A percentile compares a stretch with the other conserved stretches of the same genome.
Evolutionary conservation across 2,113 vertebrate genomes (phyloP).

Genomic region (Galbula dea): DNA sequence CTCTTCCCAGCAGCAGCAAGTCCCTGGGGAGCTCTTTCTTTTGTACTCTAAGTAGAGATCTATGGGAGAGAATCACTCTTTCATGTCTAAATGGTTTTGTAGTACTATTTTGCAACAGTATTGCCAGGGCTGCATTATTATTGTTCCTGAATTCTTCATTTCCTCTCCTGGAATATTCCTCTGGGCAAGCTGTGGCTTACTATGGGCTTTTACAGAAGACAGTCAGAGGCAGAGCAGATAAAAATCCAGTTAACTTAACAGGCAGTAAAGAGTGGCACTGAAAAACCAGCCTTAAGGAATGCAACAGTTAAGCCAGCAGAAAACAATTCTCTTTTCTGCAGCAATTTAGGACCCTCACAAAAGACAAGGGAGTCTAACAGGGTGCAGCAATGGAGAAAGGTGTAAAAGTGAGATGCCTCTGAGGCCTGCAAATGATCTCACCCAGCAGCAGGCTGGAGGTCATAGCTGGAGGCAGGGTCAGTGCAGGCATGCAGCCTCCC

Average conservation of each 20-base stretch:
- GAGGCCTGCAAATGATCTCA: neutral
- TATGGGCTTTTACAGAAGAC: slow-evolving; percentile 24
- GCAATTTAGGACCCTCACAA: slow-evolving; percentile 35
- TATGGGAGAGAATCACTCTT: neutral
- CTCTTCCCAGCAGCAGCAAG: neutral
- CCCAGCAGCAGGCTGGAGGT: neutral
- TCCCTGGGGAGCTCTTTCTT: slow-evolving; percentile 2
- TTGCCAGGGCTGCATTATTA: neutral
- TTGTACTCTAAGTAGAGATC: slow-evolving; percentile 30
- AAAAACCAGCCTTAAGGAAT: slow-evolving; percentile 44
- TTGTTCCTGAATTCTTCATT: slow-evolving; percentile 35
- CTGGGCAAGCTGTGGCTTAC: slow-evolving; percentile 29
- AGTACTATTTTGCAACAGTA: slow-evolving; percentile 13
- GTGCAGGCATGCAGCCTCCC: neutral
- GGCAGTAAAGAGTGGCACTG: slow-evolving; percentile 12
- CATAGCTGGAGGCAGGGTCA: neutral
- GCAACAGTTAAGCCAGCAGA: slow-evolving; percentile 31
- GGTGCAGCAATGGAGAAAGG: neutral
- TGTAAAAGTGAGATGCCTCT: neutral
- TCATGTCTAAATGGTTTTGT: slow-evolving; percentile 25
- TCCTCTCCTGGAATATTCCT: slow-evolving; percentile 29
- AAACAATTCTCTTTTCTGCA: slow-evolving; percentile 23
- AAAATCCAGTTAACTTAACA: slow-evolving; percentile 61
- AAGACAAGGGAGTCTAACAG: slow-evolving; percentile 4
- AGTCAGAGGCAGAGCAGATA: slow-evolving; percentile 39